A percentile compares a stretch with the other conserved stretches of the same genome.
Conservation (phyloP, 2,797 vertebrate species). For the Thalassophryne amazonica region DNA sequence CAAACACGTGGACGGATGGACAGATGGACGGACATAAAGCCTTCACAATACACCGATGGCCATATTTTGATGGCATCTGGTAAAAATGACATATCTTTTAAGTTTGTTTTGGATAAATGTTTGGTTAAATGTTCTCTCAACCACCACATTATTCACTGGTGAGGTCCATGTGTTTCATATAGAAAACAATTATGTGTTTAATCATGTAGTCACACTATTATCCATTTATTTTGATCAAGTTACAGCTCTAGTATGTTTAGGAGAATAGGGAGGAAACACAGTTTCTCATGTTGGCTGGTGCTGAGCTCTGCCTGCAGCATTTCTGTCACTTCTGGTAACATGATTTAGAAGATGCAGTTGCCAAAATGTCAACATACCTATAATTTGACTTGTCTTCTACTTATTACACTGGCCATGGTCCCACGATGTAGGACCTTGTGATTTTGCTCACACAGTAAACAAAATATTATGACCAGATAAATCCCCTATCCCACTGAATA, state of each 20-base stretch:
- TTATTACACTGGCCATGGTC: too few relatives aligned
- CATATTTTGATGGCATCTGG: too few relatives aligned
- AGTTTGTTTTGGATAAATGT: constrained; percentile 65
- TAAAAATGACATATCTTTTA: constrained; percentile 65
- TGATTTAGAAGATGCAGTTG: constrained; percentile 30
- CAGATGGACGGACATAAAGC: too few relatives aligned
- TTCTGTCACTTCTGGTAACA: constrained; percentile 62
- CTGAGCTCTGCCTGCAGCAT: constrained; percentile 44
- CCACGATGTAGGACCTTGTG: too few relatives aligned
- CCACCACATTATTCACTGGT: constrained; percentile 60
- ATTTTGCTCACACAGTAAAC: too few relatives aligned
- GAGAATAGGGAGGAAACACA: constrained; percentile 34
- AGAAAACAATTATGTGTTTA: constrained; percentile 48
- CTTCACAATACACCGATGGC: too few relatives aligned
- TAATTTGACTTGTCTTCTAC: too few relatives aligned
- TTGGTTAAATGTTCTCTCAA: constrained; percentile 72
- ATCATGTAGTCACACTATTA: constrained; percentile 32
- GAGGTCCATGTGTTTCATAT: constrained; percentile 66
- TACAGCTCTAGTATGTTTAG: constrained; percentile 30
- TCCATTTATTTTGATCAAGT: constrained; percentile 66
- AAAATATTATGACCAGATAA: too few relatives aligned
- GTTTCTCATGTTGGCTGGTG: constrained; percentile 35
- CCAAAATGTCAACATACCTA: too few relatives aligned
- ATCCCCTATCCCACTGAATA: too few relatives aligned
- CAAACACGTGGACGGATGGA: too few relatives aligned